Evolutionary conservation across 2,888 invertebrate species (phyloP).

Genomic region (Gnatocerus cornutus): DNA sequence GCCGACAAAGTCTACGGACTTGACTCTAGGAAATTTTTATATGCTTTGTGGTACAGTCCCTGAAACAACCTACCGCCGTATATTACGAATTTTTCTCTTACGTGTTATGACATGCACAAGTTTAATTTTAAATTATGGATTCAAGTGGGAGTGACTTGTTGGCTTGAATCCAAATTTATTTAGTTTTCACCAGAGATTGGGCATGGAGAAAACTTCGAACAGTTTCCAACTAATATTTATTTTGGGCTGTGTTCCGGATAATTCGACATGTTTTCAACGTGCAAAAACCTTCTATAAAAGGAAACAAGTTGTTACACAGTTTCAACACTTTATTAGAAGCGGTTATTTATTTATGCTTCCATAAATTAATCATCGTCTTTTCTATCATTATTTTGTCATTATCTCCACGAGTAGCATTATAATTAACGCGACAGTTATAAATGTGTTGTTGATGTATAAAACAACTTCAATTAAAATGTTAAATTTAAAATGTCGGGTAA

Average conservation of each 20-base stretch:
- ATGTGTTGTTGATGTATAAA: too few species aligned
- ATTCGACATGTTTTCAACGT: conserved; percentile 33
- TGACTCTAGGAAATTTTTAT: conserved; percentile 11
- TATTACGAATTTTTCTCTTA: conserved; percentile 4
- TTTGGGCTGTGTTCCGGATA: conserved; percentile 38
- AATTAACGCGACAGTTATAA: too few species aligned
- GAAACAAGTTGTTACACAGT: too few species aligned
- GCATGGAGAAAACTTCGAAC: conserved; percentile 27
- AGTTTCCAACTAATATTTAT: conserved; percentile 32
- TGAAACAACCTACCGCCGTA: neutral
- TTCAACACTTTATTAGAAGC: too few species aligned
- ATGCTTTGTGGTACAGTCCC: conserved; percentile 26
- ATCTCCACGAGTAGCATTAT: too few species aligned
- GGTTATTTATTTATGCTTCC: too few species aligned
- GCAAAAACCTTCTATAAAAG: neutral
- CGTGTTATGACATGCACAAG: conserved; percentile 17
- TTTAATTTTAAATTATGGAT: conserved; percentile 41
- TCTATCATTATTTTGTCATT: too few species aligned
- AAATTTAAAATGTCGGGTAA: too few species aligned
- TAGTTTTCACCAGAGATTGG: conserved; percentile 18
- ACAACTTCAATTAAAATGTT: too few species aligned
- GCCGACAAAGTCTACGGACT: conserved; percentile 20
- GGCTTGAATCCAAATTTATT: conserved; percentile 32
- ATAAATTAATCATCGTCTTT: too few species aligned
- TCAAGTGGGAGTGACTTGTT: conserved; percentile 22